These are phyloP conservation scores for Oreocharis arfaki DNA, from an alignment of 2,113 vertebrate genomes.

Conservation along the genomic window DNA sequence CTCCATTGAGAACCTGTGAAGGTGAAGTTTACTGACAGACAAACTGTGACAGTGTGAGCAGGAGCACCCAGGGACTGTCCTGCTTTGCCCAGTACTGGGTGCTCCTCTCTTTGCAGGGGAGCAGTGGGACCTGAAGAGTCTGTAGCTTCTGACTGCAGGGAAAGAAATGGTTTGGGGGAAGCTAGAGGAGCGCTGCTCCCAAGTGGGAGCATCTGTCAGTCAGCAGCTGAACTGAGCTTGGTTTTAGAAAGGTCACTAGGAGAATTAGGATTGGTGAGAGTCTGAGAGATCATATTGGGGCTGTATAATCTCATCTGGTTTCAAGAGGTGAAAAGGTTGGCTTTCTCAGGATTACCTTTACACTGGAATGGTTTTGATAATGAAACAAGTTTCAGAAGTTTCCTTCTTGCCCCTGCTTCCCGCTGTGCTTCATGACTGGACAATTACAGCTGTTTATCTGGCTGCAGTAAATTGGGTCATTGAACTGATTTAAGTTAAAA, in stretches of 20 bases:
- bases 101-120: neutral
- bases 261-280: neutral
- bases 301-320: neutral
- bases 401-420: neutral
- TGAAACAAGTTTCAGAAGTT: neutral
- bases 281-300: neutral
- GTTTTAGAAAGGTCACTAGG: neutral
- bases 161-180: neutral
- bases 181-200: neutral
- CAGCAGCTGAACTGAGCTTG: neutral
- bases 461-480: neutral
- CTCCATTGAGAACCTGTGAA: neutral
- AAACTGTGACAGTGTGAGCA: neutral
- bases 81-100: neutral
- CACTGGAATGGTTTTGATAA: neutral
- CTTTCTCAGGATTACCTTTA: neutral
- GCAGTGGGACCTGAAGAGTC: neutral
- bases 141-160: neutral
- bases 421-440: neutral
- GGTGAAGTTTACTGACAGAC: neutral
- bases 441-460: conserved; percentile 24
- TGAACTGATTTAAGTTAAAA: conserved; percentile 36
- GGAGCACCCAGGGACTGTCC: neutral
- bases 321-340: neutral
- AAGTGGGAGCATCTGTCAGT: neutral